phyloP scores from a whole-genome alignment of 2,888 invertebrate species.

The Tanypteryx hageni region DNA sequence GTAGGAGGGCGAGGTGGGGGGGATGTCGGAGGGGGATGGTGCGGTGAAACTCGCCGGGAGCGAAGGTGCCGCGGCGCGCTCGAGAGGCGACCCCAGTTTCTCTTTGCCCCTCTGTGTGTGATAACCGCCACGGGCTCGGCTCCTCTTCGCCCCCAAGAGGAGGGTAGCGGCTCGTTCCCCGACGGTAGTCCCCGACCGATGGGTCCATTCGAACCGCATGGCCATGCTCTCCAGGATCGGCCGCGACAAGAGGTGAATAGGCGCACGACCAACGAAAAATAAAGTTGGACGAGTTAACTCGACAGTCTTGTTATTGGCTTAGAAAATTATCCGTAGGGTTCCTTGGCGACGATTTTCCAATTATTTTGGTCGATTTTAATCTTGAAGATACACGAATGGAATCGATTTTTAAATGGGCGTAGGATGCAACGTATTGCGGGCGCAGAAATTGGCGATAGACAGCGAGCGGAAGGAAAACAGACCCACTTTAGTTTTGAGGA shows the following conservation, averaged over 20 bases:
- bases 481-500: too few relatives aligned
- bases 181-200: constrained; percentile 9
- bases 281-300: too few relatives aligned
- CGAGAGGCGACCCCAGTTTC: neutral
- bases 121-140: neutral
- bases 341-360: too few relatives aligned
- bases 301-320: too few relatives aligned
- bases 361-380: too few relatives aligned
- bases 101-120: constrained; percentile 16
- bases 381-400: too few relatives aligned
- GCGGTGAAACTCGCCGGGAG: neutral
- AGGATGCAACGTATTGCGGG: too few relatives aligned
- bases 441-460: too few relatives aligned
- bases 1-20: neutral
- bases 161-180: neutral
- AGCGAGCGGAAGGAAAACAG: too few relatives aligned
- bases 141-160: neutral
- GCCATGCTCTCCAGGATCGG: constrained; percentile 56
- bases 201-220: constrained; percentile 11
- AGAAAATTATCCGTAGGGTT: too few relatives aligned
- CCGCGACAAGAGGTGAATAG: constrained; percentile 30
- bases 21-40: neutral
- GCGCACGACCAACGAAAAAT: neutral
- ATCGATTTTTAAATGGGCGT: too few relatives aligned
- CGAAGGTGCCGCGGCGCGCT: neutral